These are phyloP conservation scores for Aspidiotus rigidus DNA, from an alignment of 2,888 invertebrate genomes.

Conservation along the genomic window DNA sequence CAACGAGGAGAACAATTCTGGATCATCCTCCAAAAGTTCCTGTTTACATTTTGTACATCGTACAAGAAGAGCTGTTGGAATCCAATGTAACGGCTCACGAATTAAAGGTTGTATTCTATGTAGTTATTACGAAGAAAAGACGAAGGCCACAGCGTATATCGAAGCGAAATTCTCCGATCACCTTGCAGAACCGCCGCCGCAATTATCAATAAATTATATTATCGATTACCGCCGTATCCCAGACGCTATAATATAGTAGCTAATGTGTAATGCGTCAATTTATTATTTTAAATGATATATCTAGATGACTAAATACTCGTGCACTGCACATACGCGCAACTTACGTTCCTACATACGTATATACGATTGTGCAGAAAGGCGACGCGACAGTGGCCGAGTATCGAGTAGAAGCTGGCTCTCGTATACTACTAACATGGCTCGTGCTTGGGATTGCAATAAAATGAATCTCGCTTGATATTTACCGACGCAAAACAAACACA, in stretches of 20 bases:
- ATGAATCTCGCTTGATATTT: constrained; percentile 4
- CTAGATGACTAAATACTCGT: neutral
- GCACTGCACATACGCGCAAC: neutral
- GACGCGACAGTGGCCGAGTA: neutral
- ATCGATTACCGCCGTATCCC: neutral
- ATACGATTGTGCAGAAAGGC: neutral
- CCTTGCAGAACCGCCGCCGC: neutral
- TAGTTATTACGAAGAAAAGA: no score
- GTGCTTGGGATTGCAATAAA: constrained; percentile 4
- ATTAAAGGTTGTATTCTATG: no score
- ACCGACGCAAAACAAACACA: neutral
- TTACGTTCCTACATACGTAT: neutral
- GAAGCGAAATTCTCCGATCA: neutral
- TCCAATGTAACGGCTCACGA: no score
- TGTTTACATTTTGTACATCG: no score
- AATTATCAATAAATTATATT: constrained; percentile 1
- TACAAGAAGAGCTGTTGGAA: no score
- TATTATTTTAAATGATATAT: constrained; percentile 23
- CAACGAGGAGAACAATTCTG: no score
- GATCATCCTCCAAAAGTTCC: no score
- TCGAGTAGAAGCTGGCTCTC: neutral
- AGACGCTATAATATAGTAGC: constrained; percentile 10
- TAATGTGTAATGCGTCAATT: constrained; percentile 22
- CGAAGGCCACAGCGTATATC: no score
- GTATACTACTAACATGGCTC: neutral